These are phyloP conservation scores for Lithosia quadra DNA, from an alignment of 2,888 invertebrate species.

Conservation along the genomic window DNA sequence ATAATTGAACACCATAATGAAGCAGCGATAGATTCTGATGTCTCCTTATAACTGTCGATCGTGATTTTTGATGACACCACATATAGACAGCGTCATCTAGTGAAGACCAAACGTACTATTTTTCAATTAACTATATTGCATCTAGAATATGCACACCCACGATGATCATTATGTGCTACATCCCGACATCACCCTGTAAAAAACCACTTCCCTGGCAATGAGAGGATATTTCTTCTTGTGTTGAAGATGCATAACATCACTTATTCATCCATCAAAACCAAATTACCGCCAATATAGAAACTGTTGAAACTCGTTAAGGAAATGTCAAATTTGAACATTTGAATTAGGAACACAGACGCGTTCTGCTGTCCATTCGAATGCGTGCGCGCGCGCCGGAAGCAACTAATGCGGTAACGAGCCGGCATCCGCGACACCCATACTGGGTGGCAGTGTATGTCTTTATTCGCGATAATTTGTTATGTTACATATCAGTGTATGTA, in stretches of 20 bases:
- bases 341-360: slow-evolving; percentile 71
- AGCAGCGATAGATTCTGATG: no score
- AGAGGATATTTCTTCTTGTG: background rate
- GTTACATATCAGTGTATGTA: slow-evolving; percentile 7
- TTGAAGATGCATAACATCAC: background rate
- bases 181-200: background rate
- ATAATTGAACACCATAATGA: background rate
- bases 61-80: no score
- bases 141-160: background rate
- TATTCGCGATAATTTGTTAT: slow-evolving; percentile 44
- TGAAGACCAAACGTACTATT: background rate
- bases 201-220: background rate
- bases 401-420: slow-evolving; percentile 76
- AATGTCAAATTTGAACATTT: slow-evolving; percentile 65
- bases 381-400: slow-evolving; percentile 73
- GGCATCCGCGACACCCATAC: slow-evolving; percentile 69
- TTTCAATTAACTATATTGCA: background rate
- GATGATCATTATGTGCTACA: background rate
- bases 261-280: background rate
- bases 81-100: background rate
- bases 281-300: slow-evolving; percentile 33
- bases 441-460: slow-evolving; percentile 46
- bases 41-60: no score
- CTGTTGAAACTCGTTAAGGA: slow-evolving; percentile 41
- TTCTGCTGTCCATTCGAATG: slow-evolving; percentile 71